Conservation (phyloP, 2,888 invertebrate species). For the Cantharis rustica region DNA sequence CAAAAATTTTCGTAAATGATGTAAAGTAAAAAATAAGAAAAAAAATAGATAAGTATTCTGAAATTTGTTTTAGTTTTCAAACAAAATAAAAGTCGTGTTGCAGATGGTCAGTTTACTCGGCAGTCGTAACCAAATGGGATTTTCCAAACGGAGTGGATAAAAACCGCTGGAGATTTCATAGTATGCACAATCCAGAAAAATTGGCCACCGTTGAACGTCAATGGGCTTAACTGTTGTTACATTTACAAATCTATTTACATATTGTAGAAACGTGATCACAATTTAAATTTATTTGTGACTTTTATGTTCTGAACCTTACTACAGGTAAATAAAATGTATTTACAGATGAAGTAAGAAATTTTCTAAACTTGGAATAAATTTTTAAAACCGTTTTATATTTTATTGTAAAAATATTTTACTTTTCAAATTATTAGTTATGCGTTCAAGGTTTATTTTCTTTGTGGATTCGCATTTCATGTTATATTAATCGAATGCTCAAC, state of each 20-base stretch:
- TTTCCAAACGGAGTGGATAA: background rate
- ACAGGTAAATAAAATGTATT: background rate
- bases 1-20: background rate
- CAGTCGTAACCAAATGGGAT: slow-evolving; percentile 8
- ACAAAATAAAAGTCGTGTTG: slow-evolving; percentile 2
- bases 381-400: background rate
- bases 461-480: slow-evolving; percentile 7
- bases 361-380: background rate
- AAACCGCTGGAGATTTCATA: slow-evolving; percentile 3
- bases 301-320: background rate
- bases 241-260: slow-evolving; percentile 10
- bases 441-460: background rate
- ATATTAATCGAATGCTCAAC: slow-evolving; percentile 11
- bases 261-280: slow-evolving; percentile 6
- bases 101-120: slow-evolving; percentile 6
- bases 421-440: background rate
- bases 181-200: slow-evolving; percentile 10
- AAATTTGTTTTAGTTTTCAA: background rate
- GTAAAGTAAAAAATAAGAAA: slow-evolving; percentile 1
- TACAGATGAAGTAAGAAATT: background rate
- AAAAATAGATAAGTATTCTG: background rate
- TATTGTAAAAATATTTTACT: background rate
- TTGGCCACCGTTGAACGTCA: slow-evolving; percentile 5
- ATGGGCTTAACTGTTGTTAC: slow-evolving; percentile 13
- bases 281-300: background rate